A percentile compares a stretch with the other conserved stretches of the same genome.
These are phyloP conservation scores for Gulo gulo DNA, from an alignment of 2,113 vertebrate genomes.

Conservation along the genomic window DNA sequence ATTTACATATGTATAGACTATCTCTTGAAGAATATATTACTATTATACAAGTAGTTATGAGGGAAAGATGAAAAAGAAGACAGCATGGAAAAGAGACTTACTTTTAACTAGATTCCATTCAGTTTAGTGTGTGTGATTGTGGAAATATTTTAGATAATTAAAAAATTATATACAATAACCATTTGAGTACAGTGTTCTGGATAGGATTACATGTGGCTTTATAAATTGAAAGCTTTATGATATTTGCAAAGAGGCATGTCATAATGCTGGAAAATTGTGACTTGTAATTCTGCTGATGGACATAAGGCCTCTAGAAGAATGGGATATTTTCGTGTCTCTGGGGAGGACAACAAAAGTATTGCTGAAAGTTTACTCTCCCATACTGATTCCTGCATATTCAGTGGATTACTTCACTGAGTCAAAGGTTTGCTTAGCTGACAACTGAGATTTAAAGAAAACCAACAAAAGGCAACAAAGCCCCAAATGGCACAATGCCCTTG, in stretches of 20 bases:
- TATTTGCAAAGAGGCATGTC: neutral
- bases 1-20: neutral
- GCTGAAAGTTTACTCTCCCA: neutral
- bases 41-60: neutral
- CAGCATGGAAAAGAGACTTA: neutral
- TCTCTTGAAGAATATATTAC: neutral
- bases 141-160: neutral
- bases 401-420: neutral
- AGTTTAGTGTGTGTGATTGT: neutral
- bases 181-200: neutral
- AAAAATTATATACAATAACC: neutral
- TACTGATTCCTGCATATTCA: neutral
- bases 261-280: neutral
- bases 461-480: neutral
- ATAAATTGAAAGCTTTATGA: neutral
- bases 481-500: fast-evolving
- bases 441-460: neutral
- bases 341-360: neutral
- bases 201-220: neutral
- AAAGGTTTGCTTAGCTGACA: neutral
- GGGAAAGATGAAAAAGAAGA: neutral
- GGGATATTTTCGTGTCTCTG: neutral
- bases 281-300: neutral
- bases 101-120: neutral
- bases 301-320: neutral